phyloP scores from a whole-genome alignment of 2,113 vertebrate species.

The Circaetus gallicus region DNA sequence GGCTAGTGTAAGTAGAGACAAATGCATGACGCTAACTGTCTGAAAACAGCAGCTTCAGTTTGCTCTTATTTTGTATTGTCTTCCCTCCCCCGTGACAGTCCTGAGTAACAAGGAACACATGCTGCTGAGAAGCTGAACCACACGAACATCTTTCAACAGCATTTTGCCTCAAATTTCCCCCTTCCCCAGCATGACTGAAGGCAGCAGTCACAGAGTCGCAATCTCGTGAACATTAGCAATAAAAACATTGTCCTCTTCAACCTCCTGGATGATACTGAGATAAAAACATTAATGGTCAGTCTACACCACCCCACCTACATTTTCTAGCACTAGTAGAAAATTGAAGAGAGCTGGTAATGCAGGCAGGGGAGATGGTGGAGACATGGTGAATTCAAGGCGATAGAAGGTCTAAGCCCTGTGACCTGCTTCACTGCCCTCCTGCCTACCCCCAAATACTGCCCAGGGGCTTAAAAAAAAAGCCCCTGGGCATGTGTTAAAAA shows the following conservation, averaged over 20 bases:
- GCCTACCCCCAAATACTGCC: neutral
- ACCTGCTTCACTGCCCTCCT: neutral
- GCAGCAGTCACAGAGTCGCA: neutral
- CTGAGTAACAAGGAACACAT: neutral
- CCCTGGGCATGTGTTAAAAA: neutral
- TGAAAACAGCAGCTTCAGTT: constrained; percentile 16
- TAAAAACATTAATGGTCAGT: neutral
- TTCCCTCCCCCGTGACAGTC: neutral
- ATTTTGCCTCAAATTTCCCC: neutral
- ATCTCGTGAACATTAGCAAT: neutral
- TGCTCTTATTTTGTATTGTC: constrained; percentile 25
- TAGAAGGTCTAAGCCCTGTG: neutral
- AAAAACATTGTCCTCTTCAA: neutral
- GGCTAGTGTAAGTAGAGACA: neutral
- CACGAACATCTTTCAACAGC: neutral
- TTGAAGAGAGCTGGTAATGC: neutral
- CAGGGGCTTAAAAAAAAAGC: neutral
- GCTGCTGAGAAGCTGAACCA: neutral
- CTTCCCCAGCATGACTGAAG: neutral
- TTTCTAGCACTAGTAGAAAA: neutral
- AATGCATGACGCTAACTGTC: constrained; percentile 17
- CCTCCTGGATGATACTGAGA: neutral
- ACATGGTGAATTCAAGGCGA: neutral
- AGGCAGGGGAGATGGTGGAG: neutral
- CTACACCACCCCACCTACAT: neutral